phyloP scores from a whole-genome alignment of 2,888 invertebrate genomes.

The Andrena marginata region DNA sequence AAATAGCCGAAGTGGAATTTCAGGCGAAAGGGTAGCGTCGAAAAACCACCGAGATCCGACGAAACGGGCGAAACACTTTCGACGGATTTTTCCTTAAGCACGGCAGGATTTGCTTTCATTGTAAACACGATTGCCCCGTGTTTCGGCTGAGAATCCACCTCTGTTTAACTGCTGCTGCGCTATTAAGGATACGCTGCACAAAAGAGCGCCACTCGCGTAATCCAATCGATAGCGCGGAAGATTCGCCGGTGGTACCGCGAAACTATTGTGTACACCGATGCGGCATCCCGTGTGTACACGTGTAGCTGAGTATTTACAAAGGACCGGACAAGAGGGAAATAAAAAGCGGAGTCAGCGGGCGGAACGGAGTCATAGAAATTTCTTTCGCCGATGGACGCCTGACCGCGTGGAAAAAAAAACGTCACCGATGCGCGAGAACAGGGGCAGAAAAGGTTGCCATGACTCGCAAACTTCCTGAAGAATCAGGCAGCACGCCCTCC shows the following conservation, averaged over 20 bases:
- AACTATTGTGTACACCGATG: neutral
- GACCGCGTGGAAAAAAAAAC: neutral
- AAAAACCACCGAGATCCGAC: neutral
- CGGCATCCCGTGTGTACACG: accelerated
- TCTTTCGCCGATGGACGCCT: neutral
- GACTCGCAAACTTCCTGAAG: conserved; percentile 12
- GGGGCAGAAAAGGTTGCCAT: neutral
- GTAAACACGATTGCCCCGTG: neutral
- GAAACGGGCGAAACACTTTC: neutral
- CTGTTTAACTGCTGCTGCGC: conserved; percentile 6
- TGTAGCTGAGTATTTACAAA: conserved; percentile 3
- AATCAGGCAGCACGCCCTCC: neutral
- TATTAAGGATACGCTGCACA: neutral
- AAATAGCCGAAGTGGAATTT: neutral
- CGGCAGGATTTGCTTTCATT: neutral
- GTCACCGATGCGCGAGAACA: neutral
- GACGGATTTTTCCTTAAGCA: neutral
- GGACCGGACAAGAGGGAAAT: neutral
- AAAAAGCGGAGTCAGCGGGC: neutral
- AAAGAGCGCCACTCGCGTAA: conserved; percentile 13
- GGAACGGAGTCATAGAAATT: conserved; percentile 3
- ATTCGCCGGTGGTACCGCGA: neutral
- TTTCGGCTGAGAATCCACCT: neutral
- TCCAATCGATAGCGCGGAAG: conserved; percentile 20
- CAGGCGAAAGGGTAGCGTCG: neutral